Evolutionary conservation across 2,888 invertebrate species (phyloP).

Genomic region (Noctua janthina): DNA sequence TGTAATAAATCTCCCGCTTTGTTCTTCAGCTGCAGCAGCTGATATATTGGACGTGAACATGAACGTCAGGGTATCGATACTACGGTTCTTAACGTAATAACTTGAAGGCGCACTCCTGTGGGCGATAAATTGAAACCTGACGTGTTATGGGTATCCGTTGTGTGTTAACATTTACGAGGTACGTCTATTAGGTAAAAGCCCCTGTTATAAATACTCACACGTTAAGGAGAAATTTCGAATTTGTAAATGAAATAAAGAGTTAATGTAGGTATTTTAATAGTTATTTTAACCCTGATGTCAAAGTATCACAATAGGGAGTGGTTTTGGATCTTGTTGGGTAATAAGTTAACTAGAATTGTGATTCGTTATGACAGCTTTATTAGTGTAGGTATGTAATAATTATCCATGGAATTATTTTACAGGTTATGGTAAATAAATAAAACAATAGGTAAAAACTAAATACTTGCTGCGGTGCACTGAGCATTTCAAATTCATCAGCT

Average conservation of each 20-base stretch:
- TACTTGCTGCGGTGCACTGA: neutral
- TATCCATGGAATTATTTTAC: neutral
- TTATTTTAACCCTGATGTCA: neutral
- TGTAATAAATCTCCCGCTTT: slow-evolving; percentile 30
- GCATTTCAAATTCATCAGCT: neutral
- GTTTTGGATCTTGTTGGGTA: neutral
- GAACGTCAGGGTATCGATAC: slow-evolving; percentile 24
- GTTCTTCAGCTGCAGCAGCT: slow-evolving; percentile 8
- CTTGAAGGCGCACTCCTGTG: slow-evolving; percentile 10
- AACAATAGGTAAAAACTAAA: neutral
- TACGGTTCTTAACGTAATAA: slow-evolving; percentile 14
- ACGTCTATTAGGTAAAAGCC: neutral
- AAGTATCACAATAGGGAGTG: neutral
- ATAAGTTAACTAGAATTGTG: neutral
- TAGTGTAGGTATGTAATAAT: neutral
- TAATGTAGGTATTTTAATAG: neutral
- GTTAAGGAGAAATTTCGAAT: neutral
- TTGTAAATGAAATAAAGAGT: neutral
- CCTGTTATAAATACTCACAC: neutral
- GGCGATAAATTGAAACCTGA: slow-evolving; percentile 19
- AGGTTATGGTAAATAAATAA: neutral
- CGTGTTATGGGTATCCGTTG: neutral
- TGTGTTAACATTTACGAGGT: slow-evolving; percentile 7
- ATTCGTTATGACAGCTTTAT: neutral
- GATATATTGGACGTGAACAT: slow-evolving; percentile 17